Evolutionary conservation across 2,888 invertebrate genomes (phyloP).

Genomic region (Dyspetes luteomarginatus): DNA sequence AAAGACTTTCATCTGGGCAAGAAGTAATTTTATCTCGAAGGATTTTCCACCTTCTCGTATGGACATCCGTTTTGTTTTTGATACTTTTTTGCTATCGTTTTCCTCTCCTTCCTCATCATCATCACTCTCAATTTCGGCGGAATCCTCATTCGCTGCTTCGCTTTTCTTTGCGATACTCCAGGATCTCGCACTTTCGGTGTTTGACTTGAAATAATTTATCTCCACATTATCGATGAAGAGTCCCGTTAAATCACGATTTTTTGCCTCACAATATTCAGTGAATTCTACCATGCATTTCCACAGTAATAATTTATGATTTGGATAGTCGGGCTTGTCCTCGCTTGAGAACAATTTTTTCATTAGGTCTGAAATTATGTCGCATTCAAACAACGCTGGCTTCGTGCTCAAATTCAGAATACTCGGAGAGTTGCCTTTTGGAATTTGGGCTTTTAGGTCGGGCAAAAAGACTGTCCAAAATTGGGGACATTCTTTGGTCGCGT

Average conservation of each 20-base stretch:
- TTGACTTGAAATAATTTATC: constrained; percentile 86
- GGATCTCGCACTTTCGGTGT: constrained; percentile 85
- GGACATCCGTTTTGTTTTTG: constrained; percentile 62
- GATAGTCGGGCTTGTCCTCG: constrained; percentile 87
- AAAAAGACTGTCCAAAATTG: constrained; percentile 91
- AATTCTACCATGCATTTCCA: constrained; percentile 92
- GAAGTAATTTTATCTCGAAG: constrained; percentile 83
- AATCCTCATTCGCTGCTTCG: constrained; percentile 52
- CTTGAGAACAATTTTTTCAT: constrained; percentile 79
- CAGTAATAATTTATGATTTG: constrained; percentile 91
- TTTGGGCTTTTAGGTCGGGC: constrained; percentile 84
- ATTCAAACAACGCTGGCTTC: constrained; percentile 75
- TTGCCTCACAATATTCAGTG: constrained; percentile 90
- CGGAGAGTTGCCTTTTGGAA: constrained; percentile 84
- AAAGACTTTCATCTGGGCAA: constrained; percentile 90
- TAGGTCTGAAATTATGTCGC: constrained; percentile 72
- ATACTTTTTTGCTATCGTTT: constrained; percentile 55
- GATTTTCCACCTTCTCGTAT: constrained; percentile 57
- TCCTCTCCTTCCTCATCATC: constrained; percentile 74
- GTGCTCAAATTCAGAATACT: constrained; percentile 78
- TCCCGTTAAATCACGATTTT: constrained; percentile 91
- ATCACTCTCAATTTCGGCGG: constrained; percentile 75
- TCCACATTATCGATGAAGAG: constrained; percentile 92
- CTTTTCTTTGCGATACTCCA: constrained; percentile 85
- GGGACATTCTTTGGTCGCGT: constrained; percentile 85